A percentile compares a stretch with the other conserved stretches of the same genome.
Conservation (phyloP, 64 coral and sea anemone genomes). For the Porites australiensis region DNA sequence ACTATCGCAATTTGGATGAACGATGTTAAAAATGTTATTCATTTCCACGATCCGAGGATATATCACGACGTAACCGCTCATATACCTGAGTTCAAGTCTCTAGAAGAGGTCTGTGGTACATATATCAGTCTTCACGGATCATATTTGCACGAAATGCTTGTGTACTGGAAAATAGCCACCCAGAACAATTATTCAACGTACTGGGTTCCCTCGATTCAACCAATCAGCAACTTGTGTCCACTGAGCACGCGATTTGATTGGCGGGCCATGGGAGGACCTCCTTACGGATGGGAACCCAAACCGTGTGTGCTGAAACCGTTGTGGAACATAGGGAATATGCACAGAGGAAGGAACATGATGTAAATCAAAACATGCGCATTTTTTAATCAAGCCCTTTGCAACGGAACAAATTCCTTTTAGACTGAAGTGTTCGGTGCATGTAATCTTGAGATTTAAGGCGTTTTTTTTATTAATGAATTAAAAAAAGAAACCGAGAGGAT, state of each 20-base stretch:
- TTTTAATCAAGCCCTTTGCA: no score
- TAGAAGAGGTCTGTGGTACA: conserved; percentile 68
- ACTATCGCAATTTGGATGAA: conserved; percentile 94
- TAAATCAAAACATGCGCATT: background rate
- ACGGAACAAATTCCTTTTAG: no score
- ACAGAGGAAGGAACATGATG: conserved; percentile 87
- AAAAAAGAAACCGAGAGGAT: no score
- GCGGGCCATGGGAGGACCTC: conserved; percentile 80
- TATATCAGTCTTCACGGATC: conserved; percentile 90
- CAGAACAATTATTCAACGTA: conserved; percentile 43
- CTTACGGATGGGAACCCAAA: conserved; percentile 81
- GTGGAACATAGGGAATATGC: conserved; percentile 80
- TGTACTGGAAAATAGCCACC: conserved; percentile 83
- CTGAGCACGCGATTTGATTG: conserved; percentile 87
- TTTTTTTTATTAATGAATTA: no score
- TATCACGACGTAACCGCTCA: conserved; percentile 75
- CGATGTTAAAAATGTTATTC: conserved; percentile 72
- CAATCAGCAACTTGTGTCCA: conserved; percentile 75
- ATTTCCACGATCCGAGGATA: conserved; percentile 89
- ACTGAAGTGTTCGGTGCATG: no score
- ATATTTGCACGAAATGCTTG: conserved; percentile 80
- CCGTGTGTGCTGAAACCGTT: conserved; percentile 65
- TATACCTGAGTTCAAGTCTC: conserved; percentile 70
- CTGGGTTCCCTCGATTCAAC: conserved; percentile 89
- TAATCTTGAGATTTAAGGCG: no score